phyloP scores from a whole-genome alignment of 2,797 vertebrate genomes.

The Periparus ater region DNA sequence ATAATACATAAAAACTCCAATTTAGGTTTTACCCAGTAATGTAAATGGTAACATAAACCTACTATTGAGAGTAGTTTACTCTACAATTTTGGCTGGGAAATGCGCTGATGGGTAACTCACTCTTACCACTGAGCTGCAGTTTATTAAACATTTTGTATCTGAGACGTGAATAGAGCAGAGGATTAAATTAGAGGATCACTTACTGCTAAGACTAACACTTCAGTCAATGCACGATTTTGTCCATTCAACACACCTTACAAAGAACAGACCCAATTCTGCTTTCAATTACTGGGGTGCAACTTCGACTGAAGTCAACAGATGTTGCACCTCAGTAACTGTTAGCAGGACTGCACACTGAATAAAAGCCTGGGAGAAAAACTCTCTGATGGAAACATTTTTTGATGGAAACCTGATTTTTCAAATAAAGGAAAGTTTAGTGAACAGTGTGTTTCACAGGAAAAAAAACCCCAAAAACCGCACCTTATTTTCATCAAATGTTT shows the following conservation, averaged over 20 bases:
- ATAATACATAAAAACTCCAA: not conserved
- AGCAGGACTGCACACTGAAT: constrained; percentile 16
- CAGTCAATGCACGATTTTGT: constrained; percentile 23
- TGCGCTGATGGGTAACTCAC: not conserved
- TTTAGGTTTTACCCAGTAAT: constrained; percentile 11
- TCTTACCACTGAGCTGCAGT: constrained; percentile 26
- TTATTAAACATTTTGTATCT: constrained; percentile 20
- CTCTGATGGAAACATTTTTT: constrained; percentile 8
- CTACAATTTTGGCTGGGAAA: constrained; percentile 33
- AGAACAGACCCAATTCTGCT: constrained; percentile 55
- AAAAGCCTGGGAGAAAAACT: constrained; percentile 21
- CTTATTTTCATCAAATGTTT: not conserved
- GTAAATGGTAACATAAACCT: constrained; percentile 25
- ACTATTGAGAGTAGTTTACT: constrained; percentile 32
- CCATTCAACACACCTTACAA: constrained; percentile 49
- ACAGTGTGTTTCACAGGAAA: not conserved
- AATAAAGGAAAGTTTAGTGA: not conserved
- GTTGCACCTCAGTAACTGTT: constrained; percentile 51
- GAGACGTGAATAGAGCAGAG: not conserved
- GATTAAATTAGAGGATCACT: constrained; percentile 56
- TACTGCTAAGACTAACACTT: constrained; percentile 49
- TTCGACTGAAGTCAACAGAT: constrained; percentile 62
- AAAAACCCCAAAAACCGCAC: not conserved
- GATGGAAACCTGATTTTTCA: constrained; percentile 29
- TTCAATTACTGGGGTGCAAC: constrained; percentile 64